Conservation (phyloP, 2,888 invertebrate species). For the Rhorus exstirpatorius region DNA sequence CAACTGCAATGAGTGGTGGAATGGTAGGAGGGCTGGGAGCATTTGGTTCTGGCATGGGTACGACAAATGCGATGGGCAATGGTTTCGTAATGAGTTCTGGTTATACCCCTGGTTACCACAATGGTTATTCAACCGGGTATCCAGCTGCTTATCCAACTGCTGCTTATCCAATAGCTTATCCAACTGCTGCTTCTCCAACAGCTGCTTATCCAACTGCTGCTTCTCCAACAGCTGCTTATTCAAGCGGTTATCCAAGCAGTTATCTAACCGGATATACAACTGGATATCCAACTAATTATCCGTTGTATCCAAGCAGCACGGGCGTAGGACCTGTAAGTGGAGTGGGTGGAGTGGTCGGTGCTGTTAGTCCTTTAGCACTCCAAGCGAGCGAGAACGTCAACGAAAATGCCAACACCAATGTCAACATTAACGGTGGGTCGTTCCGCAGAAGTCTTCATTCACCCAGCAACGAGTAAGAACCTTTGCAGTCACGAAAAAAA, state of each 20-base stretch:
- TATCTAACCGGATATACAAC: conserved; percentile 27
- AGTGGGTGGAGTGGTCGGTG: conserved; percentile 19
- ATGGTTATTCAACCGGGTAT: conserved; percentile 17
- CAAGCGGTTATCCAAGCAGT: background rate
- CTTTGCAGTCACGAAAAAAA: background rate
- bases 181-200: too few species aligned
- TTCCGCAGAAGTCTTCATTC: conserved; percentile 72
- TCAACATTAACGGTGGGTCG: conserved; percentile 70
- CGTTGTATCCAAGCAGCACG: background rate
- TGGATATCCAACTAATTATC: conserved; percentile 21
- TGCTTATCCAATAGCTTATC: conserved; percentile 12
- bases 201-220: conserved; percentile 22
- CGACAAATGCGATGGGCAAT: conserved; percentile 7
- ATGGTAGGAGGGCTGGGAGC: conserved; percentile 3
- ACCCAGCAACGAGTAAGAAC: conserved; percentile 69
- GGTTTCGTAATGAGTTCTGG: conserved; percentile 18
- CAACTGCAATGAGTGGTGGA: conserved; percentile 23
- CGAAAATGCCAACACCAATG: conserved; percentile 72
- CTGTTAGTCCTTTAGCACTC: conserved; percentile 10
- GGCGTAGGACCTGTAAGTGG: background rate
- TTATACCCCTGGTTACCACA: background rate
- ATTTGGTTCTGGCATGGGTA: conserved; percentile 13
- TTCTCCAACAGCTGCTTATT: conserved; percentile 25
- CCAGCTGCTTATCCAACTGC: conserved; percentile 15
- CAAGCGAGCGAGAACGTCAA: conserved; percentile 61